phyloP scores from a whole-genome alignment of 2,113 vertebrate species.

The Antidorcas marsupialis region DNA sequence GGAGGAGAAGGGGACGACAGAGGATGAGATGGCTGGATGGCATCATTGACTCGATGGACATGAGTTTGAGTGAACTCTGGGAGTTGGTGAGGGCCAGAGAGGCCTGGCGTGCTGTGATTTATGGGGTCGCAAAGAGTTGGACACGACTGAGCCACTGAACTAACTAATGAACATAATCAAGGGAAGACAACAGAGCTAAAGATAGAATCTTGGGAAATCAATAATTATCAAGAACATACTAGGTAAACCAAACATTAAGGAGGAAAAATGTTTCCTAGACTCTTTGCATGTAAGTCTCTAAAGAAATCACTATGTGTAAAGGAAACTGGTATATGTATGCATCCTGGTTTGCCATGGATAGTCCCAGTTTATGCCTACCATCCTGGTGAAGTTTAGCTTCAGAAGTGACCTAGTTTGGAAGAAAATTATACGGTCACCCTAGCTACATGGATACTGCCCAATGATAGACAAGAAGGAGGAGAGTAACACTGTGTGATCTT shows the following conservation, averaged over 20 bases:
- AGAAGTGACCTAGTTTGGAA: neutral
- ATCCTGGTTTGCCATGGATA: neutral
- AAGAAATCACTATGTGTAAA: neutral
- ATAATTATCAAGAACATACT: neutral
- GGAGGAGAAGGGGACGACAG: too few relatives aligned
- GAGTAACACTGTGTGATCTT: neutral
- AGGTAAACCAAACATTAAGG: neutral
- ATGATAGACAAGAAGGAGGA: neutral
- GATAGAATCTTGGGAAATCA: neutral
- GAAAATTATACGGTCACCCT: neutral
- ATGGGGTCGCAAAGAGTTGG: too few relatives aligned
- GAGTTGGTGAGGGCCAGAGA: too few relatives aligned
- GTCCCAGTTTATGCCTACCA: neutral
- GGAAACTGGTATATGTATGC: neutral
- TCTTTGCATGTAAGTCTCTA: neutral
- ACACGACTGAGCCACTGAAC: too few relatives aligned
- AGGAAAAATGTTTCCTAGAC: neutral
- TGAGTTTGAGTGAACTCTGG: too few relatives aligned
- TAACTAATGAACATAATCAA: neutral
- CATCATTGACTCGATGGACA: too few relatives aligned
- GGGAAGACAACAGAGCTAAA: neutral
- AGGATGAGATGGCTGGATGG: too few relatives aligned
- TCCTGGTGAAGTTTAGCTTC: neutral
- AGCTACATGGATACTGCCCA: neutral
- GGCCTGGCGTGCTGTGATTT: too few relatives aligned